Base-by-base conservation (phyloP, 2,888 invertebrate genomes). In the Thumatha senex region DNA sequence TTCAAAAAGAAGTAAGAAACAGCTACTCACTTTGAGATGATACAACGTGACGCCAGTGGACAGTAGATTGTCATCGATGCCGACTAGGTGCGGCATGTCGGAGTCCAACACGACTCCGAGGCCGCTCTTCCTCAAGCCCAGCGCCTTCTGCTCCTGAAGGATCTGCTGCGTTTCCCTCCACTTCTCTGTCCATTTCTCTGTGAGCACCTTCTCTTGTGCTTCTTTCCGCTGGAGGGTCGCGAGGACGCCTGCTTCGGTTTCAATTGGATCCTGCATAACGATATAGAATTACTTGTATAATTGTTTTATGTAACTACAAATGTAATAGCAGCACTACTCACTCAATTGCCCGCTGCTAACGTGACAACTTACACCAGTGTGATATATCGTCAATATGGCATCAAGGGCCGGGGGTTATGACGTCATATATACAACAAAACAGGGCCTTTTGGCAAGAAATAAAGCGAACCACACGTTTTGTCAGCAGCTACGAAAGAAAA, bases 101-200 rank as follows among this genome's bases (percentile, higher is more conserved):
- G 97, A 97, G 82, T 97, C 97, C 43, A 97, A 86, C 1, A 97
- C 96, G 0, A 98, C 97, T 0, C 98, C 98, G 0, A 96, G 94
- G 0, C 97, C 97, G 39, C 97, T 96, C 86, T 97, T 98, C 38
- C 98, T 91, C 50, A 98, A 86, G 0, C 97, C 98, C 24, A 97
- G 87, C 4, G 97, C 96, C 76, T 96, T 95, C 83, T 98, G 97
- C 76, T 98, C 98, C 76, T 97, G 95, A 33, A 97, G 86, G 66
- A 97, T 97, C 67, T 95, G 95, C 77, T 97, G 97, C 0, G 97
- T 97, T 76, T 96, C 96, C 44, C 96, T 93, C 98, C 98, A 98
- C 79, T 98, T 98, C 78, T 97, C 97, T 10, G 96, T 95, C 98
- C 98, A 98, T 76, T 97, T 96, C 84, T 97, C 97, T 0, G 97